Percentiles rank a stretch among this genome's conserved stretches.
These are phyloP conservation scores for Heteromormyrus szaboi DNA, from an alignment of 2,797 vertebrate genomes.

Conservation along the genomic window DNA sequence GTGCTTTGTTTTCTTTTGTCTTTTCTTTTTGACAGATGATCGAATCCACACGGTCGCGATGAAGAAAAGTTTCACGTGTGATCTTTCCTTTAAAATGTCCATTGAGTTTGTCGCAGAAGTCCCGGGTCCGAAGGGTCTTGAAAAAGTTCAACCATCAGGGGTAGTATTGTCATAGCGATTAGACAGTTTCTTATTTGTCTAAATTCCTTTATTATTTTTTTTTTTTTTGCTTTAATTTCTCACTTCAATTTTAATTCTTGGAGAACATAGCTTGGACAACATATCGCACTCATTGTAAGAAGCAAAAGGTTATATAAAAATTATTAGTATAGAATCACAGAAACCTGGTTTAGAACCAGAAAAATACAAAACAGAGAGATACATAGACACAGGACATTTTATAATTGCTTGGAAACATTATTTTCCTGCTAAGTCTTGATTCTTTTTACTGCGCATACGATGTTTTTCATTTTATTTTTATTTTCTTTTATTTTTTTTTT, in stretches of 20 bases:
- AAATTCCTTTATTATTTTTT: constrained; percentile 85
- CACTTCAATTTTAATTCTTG: constrained; percentile 99
- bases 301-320: constrained; percentile 99
- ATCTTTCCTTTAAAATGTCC: constrained; percentile 71
- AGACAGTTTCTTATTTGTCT: constrained; percentile 86
- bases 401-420: constrained; percentile 99
- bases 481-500: constrained; percentile 71
- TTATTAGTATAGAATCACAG: constrained; percentile 99
- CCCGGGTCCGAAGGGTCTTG: constrained; percentile 69
- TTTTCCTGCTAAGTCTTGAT: constrained; percentile 93
- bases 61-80: constrained; percentile 59
- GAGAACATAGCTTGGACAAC: constrained; percentile 99
- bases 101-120: constrained; percentile 64
- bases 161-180: constrained; percentile 82
- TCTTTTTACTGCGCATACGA: constrained; percentile 92
- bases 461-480: constrained; percentile 80
- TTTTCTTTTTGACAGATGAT: constrained; percentile 60
- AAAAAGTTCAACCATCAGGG: constrained; percentile 71
- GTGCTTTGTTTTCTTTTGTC: constrained; percentile 70
- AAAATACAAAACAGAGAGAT: constrained; percentile 99
- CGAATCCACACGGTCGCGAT: constrained; percentile 62
- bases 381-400: constrained; percentile 99
- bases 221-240: constrained; percentile 96
- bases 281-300: constrained; percentile 99
- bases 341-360: constrained; percentile 99